Evolutionary conservation across 2,797 vertebrate species (phyloP).

Genomic region (Liparis tanakae): DNA sequence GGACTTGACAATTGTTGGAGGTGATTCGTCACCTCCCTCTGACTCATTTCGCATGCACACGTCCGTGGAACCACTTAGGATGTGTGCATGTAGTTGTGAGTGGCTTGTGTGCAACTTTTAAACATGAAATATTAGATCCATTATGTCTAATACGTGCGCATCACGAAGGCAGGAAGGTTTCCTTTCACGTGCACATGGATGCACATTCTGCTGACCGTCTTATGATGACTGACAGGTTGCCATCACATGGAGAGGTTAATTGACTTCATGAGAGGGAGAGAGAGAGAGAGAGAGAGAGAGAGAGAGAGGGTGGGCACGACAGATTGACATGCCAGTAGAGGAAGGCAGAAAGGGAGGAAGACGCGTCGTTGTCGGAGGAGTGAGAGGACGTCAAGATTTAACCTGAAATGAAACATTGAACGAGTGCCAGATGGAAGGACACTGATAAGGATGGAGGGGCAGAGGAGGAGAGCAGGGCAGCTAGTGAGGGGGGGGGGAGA

Average conservation of each 20-base stretch:
- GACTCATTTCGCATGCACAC: neutral
- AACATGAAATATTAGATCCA: neutral
- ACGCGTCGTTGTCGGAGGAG: constrained; percentile 59
- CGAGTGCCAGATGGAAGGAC: constrained; percentile 72
- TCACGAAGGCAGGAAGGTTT: neutral
- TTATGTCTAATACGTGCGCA: neutral
- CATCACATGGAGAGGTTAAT: constrained; percentile 60
- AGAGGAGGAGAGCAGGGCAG: constrained; percentile 51
- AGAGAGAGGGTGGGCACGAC: constrained; percentile 14
- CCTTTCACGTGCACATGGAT: constrained; percentile 27
- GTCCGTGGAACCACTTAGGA: neutral
- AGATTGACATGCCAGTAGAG: constrained; percentile 63
- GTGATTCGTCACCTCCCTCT: constrained; percentile 9
- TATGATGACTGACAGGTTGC: constrained; percentile 69
- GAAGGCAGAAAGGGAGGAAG: constrained; percentile 56
- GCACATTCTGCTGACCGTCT: constrained; percentile 51
- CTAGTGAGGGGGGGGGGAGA: constrained; percentile 36
- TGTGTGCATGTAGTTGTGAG: neutral
- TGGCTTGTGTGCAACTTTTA: neutral
- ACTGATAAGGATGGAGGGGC: constrained; percentile 73
- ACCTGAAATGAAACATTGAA: constrained; percentile 83
- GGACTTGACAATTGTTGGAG: too few species aligned
- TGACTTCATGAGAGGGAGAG: constrained; percentile 63
- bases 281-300: constrained; percentile 8
- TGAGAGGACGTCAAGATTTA: constrained; percentile 74